Base-by-base conservation (phyloP, 2,113 vertebrate genomes). In the Melanotaenia duboulayi region DNA sequence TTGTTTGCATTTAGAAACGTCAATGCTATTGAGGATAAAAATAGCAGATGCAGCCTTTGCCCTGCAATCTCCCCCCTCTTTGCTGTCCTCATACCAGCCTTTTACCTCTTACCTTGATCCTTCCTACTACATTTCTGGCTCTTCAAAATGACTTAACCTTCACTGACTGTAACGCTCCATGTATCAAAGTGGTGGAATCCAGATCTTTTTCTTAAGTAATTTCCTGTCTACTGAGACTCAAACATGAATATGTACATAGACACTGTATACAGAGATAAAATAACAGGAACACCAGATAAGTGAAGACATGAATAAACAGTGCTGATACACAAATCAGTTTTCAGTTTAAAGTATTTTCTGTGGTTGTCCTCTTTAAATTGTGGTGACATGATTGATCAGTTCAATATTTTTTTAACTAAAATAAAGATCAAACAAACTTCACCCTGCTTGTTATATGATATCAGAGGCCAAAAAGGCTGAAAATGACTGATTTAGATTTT, bases 11-110 rank as follows among this genome's bases (percentile, higher is more conserved):
- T 39, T 28, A 25, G 23, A 48, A 46, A 46, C 4, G 13, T 42
- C 40, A 13, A 13, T 42, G 40, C 40, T 42, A 3, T 16, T 42
- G 40, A 42, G 12, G 39, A 37, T 57, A 37, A 65, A 40, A 50
- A 70, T 52, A 74, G 46, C 37, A 60, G 11, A 32, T 28, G 28
- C 17, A 71, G 23, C 61, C 56, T 67, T 61, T 69, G 59, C 20
- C 35, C 48, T 57, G 17, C 25, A 17, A 42, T 35, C 32, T 22
- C 58, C 25, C 22, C 20, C 35, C 35, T 19, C 71, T 55, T 22
- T 66, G 50, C 39, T 71, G 51, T 63, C 65, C 44, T 48, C 55
- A 49, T 1, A 2, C 13, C 50, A 62, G 58, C 57, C 40, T 40
- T 52, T 60, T 20, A 66, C 44, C 48, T 59, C 48, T 67, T 44